These are phyloP conservation scores for Rhynchonycteris naso DNA, from an alignment of 2,797 vertebrate genomes.

Conservation along the genomic window DNA sequence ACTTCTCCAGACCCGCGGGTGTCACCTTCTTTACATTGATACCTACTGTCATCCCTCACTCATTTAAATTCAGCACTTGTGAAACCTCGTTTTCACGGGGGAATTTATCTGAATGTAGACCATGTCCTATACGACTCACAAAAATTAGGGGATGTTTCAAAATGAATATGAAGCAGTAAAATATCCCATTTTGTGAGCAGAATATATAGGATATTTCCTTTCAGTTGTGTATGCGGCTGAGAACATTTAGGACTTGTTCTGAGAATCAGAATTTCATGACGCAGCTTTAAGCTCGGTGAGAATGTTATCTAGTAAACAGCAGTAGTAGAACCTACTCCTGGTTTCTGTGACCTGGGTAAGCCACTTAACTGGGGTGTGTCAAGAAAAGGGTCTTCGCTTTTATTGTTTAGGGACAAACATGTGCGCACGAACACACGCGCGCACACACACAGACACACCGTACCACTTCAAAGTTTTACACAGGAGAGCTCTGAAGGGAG, in stretches of 20 bases:
- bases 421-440: background rate
- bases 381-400: background rate
- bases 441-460: background rate
- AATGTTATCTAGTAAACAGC: background rate
- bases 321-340: background rate
- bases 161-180: too few relatives aligned
- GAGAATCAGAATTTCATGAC: background rate
- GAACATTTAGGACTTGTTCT: background rate
- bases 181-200: too few relatives aligned
- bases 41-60: background rate
- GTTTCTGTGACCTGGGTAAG: background rate
- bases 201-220: background rate
- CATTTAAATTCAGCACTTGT: background rate
- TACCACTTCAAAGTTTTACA: background rate
- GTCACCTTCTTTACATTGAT: background rate
- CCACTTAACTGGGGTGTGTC: background rate
- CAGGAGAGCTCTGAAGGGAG: background rate
- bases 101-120: slow-evolving; percentile 10
- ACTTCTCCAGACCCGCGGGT: background rate
- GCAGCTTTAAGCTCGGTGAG: background rate
- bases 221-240: background rate
- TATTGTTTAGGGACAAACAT: background rate
- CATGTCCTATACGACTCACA: background rate
- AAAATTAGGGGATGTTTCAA: too few relatives aligned
- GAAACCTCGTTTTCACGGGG: background rate